phyloP scores from a whole-genome alignment of 2,113 vertebrate genomes.

The Cavia porcellus region DNA sequence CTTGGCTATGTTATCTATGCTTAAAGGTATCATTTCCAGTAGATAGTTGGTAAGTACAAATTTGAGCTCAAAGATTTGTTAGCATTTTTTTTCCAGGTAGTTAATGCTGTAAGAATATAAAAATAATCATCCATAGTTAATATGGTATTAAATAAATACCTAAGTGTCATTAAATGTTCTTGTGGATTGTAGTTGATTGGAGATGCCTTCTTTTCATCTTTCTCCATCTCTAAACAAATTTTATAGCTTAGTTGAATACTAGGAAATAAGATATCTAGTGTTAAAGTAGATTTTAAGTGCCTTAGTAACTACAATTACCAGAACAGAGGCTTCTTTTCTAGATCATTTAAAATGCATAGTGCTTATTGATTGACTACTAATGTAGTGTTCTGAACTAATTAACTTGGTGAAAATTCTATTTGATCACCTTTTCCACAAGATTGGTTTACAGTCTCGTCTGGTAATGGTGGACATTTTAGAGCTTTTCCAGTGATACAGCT shows the following conservation, averaged over 20 bases:
- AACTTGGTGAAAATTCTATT: background rate
- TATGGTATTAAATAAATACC: background rate
- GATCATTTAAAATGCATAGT: background rate
- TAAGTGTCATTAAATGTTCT: background rate
- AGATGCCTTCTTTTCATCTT: background rate
- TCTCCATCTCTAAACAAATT: background rate
- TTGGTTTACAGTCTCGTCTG: background rate
- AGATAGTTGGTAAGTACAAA: background rate
- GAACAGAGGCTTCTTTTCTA: background rate
- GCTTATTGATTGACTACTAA: background rate
- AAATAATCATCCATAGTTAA: background rate
- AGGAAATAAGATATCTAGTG: background rate
- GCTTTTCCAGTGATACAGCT: background rate
- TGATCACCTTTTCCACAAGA: background rate
- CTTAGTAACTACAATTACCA: background rate
- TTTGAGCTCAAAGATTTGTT: constrained; percentile 37
- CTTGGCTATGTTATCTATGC: background rate
- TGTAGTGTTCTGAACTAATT: background rate
- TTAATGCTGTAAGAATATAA: background rate
- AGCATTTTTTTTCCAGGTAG: background rate
- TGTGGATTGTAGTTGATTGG: background rate
- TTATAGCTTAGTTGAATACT: background rate
- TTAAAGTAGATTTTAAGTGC: constrained; percentile 2
- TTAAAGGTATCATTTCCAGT: background rate
- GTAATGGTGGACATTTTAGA: background rate